Conservation (phyloP, 1,140 invertebrate genomes). For the Aphaenogaster ashmeadi region DNA sequence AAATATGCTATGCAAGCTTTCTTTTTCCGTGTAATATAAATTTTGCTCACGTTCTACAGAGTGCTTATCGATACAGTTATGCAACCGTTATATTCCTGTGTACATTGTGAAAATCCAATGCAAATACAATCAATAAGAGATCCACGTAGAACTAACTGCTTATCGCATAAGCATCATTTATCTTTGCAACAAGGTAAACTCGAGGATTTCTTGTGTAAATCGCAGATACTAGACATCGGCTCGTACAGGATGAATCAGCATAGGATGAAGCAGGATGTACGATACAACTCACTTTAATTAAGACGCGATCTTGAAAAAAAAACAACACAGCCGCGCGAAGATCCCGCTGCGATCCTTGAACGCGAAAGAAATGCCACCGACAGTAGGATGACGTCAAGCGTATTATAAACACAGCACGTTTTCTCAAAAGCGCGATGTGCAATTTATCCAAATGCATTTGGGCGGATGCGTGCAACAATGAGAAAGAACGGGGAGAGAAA, state of each 20-base stretch:
- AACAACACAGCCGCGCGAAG: not conserved
- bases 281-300: conserved; percentile 24
- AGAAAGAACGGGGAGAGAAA: conserved; percentile 25
- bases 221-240: not conserved
- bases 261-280: conserved; percentile 32
- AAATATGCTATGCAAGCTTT: not conserved
- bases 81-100: not conserved
- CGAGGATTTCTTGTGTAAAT: conserved; percentile 26
- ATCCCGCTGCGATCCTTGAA: conserved; percentile 4
- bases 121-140: not conserved
- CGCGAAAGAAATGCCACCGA: not conserved
- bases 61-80: conserved; percentile 2
- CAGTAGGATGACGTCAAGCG: conserved; percentile 32
- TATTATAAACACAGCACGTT: not conserved
- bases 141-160: not conserved
- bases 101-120: conserved; percentile 1
- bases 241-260: conserved; percentile 11
- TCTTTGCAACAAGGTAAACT: not conserved
- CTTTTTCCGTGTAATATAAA: conserved; percentile 4
- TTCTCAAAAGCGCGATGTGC: not conserved
- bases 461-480: not conserved
- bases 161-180: conserved; percentile 20
- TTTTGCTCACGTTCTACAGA: not conserved
- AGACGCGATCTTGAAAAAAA: conserved; percentile 26
- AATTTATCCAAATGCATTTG: conserved; percentile 31